phyloP scores from a whole-genome alignment of 2,888 invertebrate species.

The Drosophila fungiperda region DNA sequence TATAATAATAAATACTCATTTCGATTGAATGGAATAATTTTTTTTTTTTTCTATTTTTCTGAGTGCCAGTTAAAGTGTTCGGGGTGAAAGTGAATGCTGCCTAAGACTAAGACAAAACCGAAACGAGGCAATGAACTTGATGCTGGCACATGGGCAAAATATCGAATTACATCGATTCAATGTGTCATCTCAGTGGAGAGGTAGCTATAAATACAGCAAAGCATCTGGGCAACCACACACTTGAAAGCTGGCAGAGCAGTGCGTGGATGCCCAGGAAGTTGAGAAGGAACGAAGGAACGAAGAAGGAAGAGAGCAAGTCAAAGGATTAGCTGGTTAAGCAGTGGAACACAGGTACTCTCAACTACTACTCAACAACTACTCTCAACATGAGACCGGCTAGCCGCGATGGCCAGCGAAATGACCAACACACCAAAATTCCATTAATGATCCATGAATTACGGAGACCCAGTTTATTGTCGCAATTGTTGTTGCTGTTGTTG shows the following conservation, averaged over 20 bases:
- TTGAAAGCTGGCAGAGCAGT: conserved; percentile 34
- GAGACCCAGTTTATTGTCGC: conserved; percentile 19
- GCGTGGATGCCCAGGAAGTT: conserved; percentile 14
- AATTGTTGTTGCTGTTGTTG: conserved; percentile 28
- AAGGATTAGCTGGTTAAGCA: conserved; percentile 23
- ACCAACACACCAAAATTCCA: conserved; percentile 49
- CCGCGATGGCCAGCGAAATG: conserved; percentile 36
- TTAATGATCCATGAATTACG: conserved; percentile 73
- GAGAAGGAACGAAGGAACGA: background rate
- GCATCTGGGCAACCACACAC: conserved; percentile 45
- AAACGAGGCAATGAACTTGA: conserved; percentile 65
- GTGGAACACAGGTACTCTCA: conserved; percentile 11
- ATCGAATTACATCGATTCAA: conserved; percentile 29
- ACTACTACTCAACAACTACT: background rate
- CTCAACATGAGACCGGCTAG: conserved; percentile 43
- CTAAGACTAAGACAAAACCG: conserved; percentile 34
- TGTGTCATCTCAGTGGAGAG: background rate
- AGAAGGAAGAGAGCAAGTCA: background rate
- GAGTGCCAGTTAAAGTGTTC: background rate
- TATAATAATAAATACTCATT: background rate
- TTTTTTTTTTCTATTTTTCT: background rate
- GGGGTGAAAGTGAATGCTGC: conserved; percentile 61
- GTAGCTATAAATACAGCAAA: conserved; percentile 61
- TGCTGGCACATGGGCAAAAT: background rate
- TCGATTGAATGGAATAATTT: background rate